Base-by-base conservation (phyloP, 1,140 invertebrate species). In the Drosophila guanche region DNA sequence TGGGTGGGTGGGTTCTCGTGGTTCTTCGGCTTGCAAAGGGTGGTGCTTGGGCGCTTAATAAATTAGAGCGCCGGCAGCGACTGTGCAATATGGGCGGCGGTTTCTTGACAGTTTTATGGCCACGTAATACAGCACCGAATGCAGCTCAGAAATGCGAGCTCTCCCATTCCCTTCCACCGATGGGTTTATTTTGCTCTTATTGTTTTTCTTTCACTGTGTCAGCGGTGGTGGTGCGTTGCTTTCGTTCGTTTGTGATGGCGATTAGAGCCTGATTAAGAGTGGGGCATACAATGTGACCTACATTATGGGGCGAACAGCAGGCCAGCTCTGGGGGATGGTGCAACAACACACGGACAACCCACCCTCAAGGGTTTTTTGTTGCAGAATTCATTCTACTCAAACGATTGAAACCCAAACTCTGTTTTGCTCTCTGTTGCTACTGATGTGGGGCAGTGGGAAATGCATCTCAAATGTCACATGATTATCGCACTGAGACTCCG, bases 101-200 rank as follows among this genome's bases (percentile, higher is more conserved):
- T 37, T 12, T 37, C 33, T 12, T 12, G 77, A 86, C 80, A 86
- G 81, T 74, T 85, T 85, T 80, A 85, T 86, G 80, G 45, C 77
- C 80, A 86, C 80, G 60, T 65, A 70, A 63, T 51, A 61, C 76
- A 59, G 3, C 51, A 46, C 27, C 33, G 27, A 43, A 63, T 56
- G 69, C 69, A 62, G 42, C 67, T 40, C 52, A 67, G 29, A 54
- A 68, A 67, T 23, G 48, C 22, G 8, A 47, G 42, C 14, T 10
- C 6, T 1, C n/a, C 65, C 48, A 41, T 20, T 33, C 46, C 27
- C 5, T 16, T 25, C 16, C 16, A n/a, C 4, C 2, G 12, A 33
- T n/a, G 60, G 42, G 23, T 40, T 48, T n/a, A n/a, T 42, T 43
- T 23, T 22, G 8, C n/a, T 23, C 2, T 8, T 27, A 4, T 27